Evolutionary conservation across 2,797 vertebrate genomes (phyloP).

Genomic region (Masticophis lateralis): DNA sequence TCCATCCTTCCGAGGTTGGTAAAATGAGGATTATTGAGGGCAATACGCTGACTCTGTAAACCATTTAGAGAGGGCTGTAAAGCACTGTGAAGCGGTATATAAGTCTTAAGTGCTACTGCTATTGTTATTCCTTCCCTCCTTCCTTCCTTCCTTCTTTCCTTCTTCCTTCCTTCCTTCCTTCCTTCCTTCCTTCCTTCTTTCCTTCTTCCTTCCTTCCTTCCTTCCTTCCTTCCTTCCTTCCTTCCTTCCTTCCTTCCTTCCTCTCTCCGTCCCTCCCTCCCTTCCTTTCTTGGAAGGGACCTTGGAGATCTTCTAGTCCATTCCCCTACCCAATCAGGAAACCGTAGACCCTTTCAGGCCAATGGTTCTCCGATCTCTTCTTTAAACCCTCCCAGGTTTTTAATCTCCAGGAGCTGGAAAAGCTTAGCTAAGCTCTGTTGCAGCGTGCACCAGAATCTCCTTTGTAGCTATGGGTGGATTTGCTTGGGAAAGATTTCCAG

Average conservation of each 20-base stretch:
- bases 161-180: not conserved
- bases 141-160: too few species aligned
- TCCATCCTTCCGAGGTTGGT: too few species aligned
- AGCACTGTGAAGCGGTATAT: too few species aligned
- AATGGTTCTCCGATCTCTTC: not conserved
- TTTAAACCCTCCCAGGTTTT: not conserved
- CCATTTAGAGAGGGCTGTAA: too few species aligned
- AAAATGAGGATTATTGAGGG: too few species aligned
- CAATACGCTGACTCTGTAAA: too few species aligned
- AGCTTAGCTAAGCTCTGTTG: not conserved
- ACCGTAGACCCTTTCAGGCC: not conserved
- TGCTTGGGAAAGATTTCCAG: not conserved
- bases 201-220: too few species aligned
- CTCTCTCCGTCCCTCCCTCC: not conserved
- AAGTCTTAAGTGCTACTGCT: too few species aligned
- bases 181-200: not conserved
- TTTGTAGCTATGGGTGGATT: not conserved
- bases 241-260: too few species aligned
- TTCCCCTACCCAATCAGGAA: not conserved
- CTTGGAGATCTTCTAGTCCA: not conserved
- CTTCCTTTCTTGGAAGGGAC: not conserved
- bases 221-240: accelerated
- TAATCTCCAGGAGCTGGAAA: not conserved
- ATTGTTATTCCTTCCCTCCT: too few species aligned
- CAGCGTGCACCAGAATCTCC: not conserved